phyloP scores from a whole-genome alignment of 2,888 invertebrate species.

The Sphaerophoria taeniata region DNA sequence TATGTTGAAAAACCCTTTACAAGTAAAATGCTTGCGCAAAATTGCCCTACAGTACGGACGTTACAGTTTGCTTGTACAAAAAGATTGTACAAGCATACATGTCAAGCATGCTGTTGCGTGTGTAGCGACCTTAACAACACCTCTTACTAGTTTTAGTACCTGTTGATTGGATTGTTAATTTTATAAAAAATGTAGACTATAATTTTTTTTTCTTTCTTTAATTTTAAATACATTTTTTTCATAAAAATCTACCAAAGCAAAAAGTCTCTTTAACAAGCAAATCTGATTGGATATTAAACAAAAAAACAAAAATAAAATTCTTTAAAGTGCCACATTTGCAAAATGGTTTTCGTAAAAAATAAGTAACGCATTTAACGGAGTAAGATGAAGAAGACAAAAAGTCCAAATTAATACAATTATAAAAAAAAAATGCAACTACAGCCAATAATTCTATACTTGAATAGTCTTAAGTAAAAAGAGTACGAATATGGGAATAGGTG shows the following conservation, averaged over 20 bases:
- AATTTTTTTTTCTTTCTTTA: constrained; percentile 42
- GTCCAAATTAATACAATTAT: background rate
- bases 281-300: background rate
- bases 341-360: constrained; percentile 48
- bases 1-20: no score
- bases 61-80: no score
- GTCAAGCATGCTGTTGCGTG: no score
- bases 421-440: constrained; percentile 5
- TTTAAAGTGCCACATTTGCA: constrained; percentile 64
- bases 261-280: constrained; percentile 34
- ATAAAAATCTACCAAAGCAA: constrained; percentile 46
- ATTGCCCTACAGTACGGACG: no score
- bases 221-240: constrained; percentile 32
- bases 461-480: constrained; percentile 13
- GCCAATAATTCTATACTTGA: constrained; percentile 34
- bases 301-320: constrained; percentile 19
- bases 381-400: constrained; percentile 18
- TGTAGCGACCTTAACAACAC: no score
- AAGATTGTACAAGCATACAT: no score
- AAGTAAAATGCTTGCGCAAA: no score
- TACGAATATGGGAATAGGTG: background rate
- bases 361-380: constrained; percentile 68
- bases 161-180: constrained; percentile 42
- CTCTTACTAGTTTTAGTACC: constrained; percentile 61
- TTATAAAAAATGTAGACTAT: constrained; percentile 1